Percentiles rank a stretch among this genome's conserved stretches.
phyloP scores from a whole-genome alignment of 2,797 vertebrate species.

The Botia kubotai region DNA sequence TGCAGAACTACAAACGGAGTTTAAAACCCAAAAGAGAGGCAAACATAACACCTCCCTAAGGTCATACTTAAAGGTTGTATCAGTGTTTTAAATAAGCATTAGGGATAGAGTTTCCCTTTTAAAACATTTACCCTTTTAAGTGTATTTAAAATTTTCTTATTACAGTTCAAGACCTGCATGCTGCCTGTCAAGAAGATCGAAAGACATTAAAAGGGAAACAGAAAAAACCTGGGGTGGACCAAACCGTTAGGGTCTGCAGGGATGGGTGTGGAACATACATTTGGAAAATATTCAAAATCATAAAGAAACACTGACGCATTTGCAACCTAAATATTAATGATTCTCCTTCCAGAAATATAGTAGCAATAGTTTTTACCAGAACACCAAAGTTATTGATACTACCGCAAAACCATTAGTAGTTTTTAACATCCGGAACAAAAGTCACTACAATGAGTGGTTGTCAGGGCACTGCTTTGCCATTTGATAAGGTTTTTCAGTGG shows the following conservation, averaged over 20 bases:
- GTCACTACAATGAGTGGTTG: no score
- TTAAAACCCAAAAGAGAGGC: not conserved
- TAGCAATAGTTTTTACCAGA: not conserved
- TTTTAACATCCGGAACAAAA: no score
- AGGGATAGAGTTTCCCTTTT: not conserved
- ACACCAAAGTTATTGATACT: no score
- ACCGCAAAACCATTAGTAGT: no score
- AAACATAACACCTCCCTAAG: conserved; percentile 14
- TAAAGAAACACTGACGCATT: not conserved
- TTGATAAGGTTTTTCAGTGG: no score
- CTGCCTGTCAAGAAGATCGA: conserved; percentile 30
- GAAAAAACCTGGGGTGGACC: conserved; percentile 26
- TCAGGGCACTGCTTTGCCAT: no score
- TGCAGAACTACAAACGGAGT: not conserved
- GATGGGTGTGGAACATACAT: conserved; percentile 6
- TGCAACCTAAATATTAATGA: not conserved
- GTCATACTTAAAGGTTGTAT: conserved; percentile 15
- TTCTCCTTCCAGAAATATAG: not conserved
- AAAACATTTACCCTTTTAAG: conserved; percentile 14
- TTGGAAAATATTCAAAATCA: not conserved
- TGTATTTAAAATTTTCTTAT: conserved; percentile 41
- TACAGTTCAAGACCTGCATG: conserved; percentile 40
- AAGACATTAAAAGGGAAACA: conserved; percentile 45
- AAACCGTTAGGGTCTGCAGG: conserved; percentile 25
- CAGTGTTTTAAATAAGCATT: conserved; percentile 7